Evolutionary conservation across 2,888 invertebrate species (phyloP), one percentile per base, ranked within the genome.

Genomic region (Aquatica leii): DNA sequence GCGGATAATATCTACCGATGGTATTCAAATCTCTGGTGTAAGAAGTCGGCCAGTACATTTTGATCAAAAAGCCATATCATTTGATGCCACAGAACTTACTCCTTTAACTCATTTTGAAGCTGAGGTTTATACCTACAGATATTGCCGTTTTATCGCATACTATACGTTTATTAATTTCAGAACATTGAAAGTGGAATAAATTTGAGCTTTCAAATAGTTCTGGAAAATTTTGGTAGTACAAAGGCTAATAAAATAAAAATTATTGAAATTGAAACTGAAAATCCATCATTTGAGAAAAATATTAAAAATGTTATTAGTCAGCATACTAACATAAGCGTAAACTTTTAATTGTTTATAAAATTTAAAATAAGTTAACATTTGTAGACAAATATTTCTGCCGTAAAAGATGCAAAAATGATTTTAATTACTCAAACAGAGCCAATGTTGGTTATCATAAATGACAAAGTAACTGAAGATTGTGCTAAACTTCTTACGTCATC

Each of bases 11-110:
- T 71, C 74, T 4, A 75, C 77, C 8, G 72, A 76, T 2, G 79
- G 80, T 1, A 66, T 81, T 11, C 80, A 81, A 71, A 68, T 81
- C 3, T 71, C 73, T 43, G 78, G 77, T 11, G 61, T 80, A 15
- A 69, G 72, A 20, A 72, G 76, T 0, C 71, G 71, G 20, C 69
- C 73, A 2, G 64, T 77, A n/a, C 69, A 74, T 1, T 67, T 62
- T 8, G 74, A 73, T n/a, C 55, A 69, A 8, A 74, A 72, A 59
- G 67, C 70, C 17, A 69, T 74, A n/a, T 75, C 73, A 24, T 75
- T 74, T 17, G 75, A 79, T 62, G 73, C 76, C 1, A 49, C 77
- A n/a, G 79, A 80, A 31, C 77, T 77, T 49, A 69, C 77, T 4
- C 74, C 78, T 6, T 71, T 80, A 18, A 50, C 51, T 8, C 67